A percentile compares a stretch with the other conserved stretches of the same genome.
Evolutionary conservation across 2,888 invertebrate genomes (phyloP).

Genomic region (Amorpha juglandis): DNA sequence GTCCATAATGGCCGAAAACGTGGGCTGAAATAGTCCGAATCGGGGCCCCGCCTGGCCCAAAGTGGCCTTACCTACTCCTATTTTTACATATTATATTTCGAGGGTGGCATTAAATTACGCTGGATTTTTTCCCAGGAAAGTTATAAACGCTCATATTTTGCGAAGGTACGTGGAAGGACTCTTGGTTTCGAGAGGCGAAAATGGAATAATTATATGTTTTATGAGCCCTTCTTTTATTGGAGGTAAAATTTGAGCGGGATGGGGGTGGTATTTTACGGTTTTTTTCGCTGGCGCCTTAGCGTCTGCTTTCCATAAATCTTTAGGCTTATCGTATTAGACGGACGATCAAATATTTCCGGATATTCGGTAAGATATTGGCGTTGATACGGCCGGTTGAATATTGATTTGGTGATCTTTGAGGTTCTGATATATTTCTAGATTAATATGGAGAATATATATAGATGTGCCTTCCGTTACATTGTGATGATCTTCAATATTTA

Average conservation of each 20-base stretch:
- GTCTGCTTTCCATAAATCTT: conserved; percentile 8
- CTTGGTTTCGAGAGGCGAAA: conserved; percentile 63
- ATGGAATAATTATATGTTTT: conserved; percentile 68
- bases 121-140: conserved; percentile 63
- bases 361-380: not conserved
- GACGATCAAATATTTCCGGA: conserved; percentile 10
- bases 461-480: too few species aligned
- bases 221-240: conserved; percentile 56
- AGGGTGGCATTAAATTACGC: conserved; percentile 74
- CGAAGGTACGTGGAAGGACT: conserved; percentile 68
- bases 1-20: conserved; percentile 71
- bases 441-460: too few species aligned
- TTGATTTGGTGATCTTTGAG: too few species aligned
- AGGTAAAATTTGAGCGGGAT: too few species aligned
- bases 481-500: too few species aligned
- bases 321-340: conserved; percentile 7
- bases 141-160: conserved; percentile 79
- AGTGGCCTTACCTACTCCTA: conserved; percentile 59
- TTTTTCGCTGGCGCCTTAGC: conserved; percentile 29
- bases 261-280: conserved; percentile 49
- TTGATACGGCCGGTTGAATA: too few species aligned
- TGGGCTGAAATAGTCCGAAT: conserved; percentile 67
- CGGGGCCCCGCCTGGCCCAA: conserved; percentile 60
- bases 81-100: conserved; percentile 79
- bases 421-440: not conserved